Conservation (phyloP, 2,113 vertebrate species). For the Xiphorhynchus elegans region DNA sequence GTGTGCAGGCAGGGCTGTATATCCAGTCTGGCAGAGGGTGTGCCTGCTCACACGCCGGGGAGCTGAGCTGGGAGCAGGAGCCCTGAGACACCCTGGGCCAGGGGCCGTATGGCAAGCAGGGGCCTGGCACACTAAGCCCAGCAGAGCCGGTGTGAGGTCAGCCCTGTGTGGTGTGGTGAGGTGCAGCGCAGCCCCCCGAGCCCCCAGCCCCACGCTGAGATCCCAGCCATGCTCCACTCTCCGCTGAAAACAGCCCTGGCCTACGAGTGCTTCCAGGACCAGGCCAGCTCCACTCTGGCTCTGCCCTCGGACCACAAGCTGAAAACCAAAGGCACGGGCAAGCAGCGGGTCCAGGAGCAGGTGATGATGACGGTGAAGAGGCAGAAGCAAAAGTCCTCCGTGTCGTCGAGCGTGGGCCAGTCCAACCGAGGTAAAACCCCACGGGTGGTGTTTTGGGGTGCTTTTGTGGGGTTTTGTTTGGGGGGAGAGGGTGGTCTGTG, state of each 20-base stretch:
- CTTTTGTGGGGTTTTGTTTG: background rate
- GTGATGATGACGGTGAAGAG: conserved; percentile 82
- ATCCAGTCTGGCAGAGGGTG: conserved; percentile 81
- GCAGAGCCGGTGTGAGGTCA: background rate
- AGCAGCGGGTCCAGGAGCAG: conserved; percentile 81
- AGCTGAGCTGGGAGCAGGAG: conserved; percentile 62
- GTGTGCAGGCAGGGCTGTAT: conserved; percentile 77
- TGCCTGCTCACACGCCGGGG: conserved; percentile 68
- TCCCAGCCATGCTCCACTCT: conserved; percentile 75
- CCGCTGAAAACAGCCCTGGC: conserved; percentile 81
- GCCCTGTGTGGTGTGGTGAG: background rate
- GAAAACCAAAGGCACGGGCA: conserved; percentile 76
- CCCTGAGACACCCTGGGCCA: conserved; percentile 19
- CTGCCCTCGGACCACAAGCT: conserved; percentile 80
- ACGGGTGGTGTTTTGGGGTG: background rate
- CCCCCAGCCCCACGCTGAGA: background rate
- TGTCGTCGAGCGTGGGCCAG: conserved; percentile 72
- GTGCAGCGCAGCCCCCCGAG: background rate
- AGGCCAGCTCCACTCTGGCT: conserved; percentile 80
- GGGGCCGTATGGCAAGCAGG: conserved; percentile 70
- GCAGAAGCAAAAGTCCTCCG: conserved; percentile 77
- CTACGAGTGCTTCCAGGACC: conserved; percentile 77
- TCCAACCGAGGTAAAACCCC: conserved; percentile 78
- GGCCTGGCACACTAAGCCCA: conserved; percentile 32
- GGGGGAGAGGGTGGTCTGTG: fast-evolving